Percentiles rank a stretch among this genome's conserved stretches.
Evolutionary conservation across 2,888 invertebrate species (phyloP).

Genomic region (Chesias legatella): DNA sequence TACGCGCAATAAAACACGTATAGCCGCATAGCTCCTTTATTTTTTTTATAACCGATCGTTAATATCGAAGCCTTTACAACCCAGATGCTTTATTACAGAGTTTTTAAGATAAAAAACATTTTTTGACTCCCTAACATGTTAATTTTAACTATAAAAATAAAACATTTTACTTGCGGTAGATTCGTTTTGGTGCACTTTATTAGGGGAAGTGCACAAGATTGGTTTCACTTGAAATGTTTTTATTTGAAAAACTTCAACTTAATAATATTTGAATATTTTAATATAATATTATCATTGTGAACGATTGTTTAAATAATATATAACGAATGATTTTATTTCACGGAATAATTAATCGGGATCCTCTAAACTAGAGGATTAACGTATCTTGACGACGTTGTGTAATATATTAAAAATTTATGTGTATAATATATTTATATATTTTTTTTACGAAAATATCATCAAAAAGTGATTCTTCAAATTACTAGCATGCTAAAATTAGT

Average conservation of each 20-base stretch:
- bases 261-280: too few species aligned
- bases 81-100: conserved; percentile 63
- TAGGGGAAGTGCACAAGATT: conserved; percentile 9
- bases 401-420: too few species aligned
- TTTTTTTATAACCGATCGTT: conserved; percentile 72
- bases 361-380: too few species aligned
- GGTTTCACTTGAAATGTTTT: conserved; percentile 13
- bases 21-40: conserved; percentile 61
- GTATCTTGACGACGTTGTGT: too few species aligned
- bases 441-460: too few species aligned
- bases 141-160: conserved; percentile 68
- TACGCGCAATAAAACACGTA: conserved; percentile 62
- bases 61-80: conserved; percentile 71
- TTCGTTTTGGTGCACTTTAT: conserved; percentile 24
- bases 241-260: conserved; percentile 7
- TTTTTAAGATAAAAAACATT: conserved; percentile 49
- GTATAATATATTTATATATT: too few species aligned
- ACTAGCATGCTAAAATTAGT: too few species aligned
- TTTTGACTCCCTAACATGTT: conserved; percentile 68
- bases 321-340: too few species aligned
- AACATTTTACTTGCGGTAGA: conserved; percentile 37
- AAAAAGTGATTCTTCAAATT: too few species aligned
- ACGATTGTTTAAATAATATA: too few species aligned
- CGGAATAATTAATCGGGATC: too few species aligned
- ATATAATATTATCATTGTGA: too few species aligned